Evolutionary conservation across 2,113 vertebrate genomes (phyloP).

Genomic region (Pelmatolapia mariae): DNA sequence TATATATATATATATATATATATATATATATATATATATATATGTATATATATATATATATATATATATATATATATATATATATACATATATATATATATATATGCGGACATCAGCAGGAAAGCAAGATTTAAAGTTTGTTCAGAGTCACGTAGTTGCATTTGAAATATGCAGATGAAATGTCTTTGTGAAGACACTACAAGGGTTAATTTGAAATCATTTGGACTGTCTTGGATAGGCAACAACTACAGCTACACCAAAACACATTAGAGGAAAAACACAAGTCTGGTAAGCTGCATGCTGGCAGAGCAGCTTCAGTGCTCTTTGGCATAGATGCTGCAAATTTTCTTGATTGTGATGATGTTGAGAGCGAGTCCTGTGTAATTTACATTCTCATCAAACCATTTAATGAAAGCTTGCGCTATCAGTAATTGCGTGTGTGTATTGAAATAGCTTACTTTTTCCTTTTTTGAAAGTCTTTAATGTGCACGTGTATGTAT

Average conservation of each 20-base stretch:
- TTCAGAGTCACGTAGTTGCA: background rate
- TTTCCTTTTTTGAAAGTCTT: background rate
- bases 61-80: too few species aligned
- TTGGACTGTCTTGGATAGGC: background rate
- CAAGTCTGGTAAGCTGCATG: background rate
- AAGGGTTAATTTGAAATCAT: background rate
- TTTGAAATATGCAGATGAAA: background rate
- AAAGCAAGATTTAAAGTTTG: background rate
- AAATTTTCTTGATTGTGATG: background rate
- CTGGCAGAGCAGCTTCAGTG: background rate
- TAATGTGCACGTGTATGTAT: background rate
- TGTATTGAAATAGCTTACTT: background rate
- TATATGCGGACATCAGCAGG: background rate
- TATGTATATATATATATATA: too few species aligned
- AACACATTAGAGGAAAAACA: background rate
- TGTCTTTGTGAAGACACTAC: background rate
- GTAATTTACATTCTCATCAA: background rate
- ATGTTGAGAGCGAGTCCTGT: background rate
- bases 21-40: too few species aligned
- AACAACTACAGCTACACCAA: background rate
- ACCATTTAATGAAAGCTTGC: background rate
- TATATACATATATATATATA: background rate
- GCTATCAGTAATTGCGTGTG: background rate
- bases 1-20: too few species aligned
- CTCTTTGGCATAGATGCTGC: background rate